Percentiles rank a stretch among this genome's conserved stretches.
Evolutionary conservation across 1,140 invertebrate species (phyloP).

Genomic region (Trichonephila clavata): DNA sequence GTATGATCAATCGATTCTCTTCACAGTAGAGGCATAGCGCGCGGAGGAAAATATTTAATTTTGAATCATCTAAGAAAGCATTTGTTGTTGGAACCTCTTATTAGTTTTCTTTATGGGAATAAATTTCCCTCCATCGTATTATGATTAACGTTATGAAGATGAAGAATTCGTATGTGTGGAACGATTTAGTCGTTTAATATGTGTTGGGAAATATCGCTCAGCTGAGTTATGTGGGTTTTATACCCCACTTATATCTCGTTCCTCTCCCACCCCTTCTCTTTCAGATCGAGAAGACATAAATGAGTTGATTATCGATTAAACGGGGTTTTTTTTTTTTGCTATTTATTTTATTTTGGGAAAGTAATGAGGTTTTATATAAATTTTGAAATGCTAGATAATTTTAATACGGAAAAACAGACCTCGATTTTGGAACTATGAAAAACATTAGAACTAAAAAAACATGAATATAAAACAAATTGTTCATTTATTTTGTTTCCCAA

Average conservation of each 20-base stretch:
- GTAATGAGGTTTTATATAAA: neutral
- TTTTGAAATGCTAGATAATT: neutral
- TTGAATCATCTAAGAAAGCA: neutral
- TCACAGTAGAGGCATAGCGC: neutral
- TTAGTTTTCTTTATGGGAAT: neutral
- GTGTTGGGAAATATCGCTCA: neutral
- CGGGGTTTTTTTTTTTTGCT: neutral
- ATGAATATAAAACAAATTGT: too few relatives aligned
- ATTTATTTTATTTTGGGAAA: neutral
- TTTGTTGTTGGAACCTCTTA: neutral
- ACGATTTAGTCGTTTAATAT: neutral
- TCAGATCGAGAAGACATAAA: neutral
- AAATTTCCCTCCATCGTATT: neutral
- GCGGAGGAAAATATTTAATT: neutral
- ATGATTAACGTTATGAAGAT: constrained; percentile 5
- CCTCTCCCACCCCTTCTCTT: neutral
- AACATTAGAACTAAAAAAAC: too few relatives aligned
- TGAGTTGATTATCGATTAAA: too few relatives aligned
- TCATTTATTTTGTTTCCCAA: too few relatives aligned
- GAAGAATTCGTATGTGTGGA: neutral
- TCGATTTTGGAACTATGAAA: too few relatives aligned
- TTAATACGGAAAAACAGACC: too few relatives aligned
- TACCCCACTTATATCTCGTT: neutral
- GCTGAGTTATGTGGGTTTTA: neutral
- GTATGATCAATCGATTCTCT: neutral